Conservation (phyloP, 2,797 vertebrate species). For the Artibeus jamaicensis region DNA sequence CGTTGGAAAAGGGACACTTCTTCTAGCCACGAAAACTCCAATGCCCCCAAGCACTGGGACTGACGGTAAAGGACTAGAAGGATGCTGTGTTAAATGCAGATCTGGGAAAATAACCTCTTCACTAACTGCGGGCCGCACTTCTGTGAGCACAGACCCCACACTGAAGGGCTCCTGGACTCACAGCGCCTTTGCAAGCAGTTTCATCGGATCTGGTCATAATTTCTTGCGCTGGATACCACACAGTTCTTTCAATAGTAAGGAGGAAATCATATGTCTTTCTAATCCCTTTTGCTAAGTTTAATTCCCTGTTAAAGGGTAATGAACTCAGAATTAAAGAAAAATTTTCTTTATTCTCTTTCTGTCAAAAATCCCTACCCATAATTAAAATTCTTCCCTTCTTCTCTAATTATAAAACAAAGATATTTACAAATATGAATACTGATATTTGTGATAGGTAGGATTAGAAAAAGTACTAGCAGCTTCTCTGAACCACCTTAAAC, state of each 20-base stretch:
- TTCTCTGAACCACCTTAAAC: background rate
- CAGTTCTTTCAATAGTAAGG: background rate
- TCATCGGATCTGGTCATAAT: background rate
- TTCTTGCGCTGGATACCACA: background rate
- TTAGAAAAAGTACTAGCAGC: background rate
- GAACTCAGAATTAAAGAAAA: background rate
- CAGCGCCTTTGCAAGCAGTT: background rate
- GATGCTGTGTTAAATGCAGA: background rate
- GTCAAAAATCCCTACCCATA: background rate
- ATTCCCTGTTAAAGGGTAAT: background rate
- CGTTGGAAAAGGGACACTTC: background rate
- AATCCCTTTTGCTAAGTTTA: background rate
- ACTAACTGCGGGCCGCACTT: background rate
- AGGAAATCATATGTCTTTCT: background rate
- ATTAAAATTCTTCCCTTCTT: background rate
- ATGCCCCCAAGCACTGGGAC: background rate
- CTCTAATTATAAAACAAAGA: background rate
- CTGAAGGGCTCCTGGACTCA: background rate
- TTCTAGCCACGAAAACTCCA: background rate
- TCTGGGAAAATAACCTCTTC: background rate
- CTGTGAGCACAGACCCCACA: background rate
- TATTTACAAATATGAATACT: background rate
- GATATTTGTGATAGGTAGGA: background rate
- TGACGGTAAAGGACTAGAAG: background rate
- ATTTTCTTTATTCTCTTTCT: background rate